Conservation (phyloP, 2,113 vertebrate species). For the Limanda limanda region DNA sequence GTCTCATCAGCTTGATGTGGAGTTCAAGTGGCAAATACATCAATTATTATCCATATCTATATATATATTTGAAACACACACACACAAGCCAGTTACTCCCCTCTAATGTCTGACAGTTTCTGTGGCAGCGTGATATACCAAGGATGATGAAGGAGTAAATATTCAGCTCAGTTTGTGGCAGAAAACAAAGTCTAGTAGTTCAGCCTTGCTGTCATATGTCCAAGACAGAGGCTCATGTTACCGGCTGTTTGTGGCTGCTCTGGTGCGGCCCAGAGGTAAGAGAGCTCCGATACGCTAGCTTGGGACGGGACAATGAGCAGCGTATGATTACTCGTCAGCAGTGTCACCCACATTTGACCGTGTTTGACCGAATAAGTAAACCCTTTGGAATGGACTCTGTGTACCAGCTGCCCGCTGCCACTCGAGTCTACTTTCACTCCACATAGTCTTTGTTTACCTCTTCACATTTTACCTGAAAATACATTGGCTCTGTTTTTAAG, state of each 20-base stretch:
- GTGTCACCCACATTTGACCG: slow-evolving; percentile 75
- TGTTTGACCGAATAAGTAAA: slow-evolving; percentile 60
- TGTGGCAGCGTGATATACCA: too few species aligned
- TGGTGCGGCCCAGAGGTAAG: slow-evolving; percentile 65
- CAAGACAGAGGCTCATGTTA: slow-evolving; percentile 69
- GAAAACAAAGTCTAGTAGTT: slow-evolving; percentile 22
- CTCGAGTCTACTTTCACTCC: neutral
- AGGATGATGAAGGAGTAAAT: too few species aligned
- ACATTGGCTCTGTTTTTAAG: neutral
- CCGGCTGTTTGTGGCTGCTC: slow-evolving; percentile 51
- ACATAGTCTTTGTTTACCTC: neutral
- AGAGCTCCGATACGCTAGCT: slow-evolving; percentile 66
- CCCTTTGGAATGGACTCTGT: slow-evolving; percentile 25
- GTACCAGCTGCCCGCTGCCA: slow-evolving; percentile 61
- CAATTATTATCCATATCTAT: too few species aligned
- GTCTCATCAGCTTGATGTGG: too few species aligned
- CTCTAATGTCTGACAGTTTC: too few species aligned
- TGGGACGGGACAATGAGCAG: slow-evolving; percentile 70
- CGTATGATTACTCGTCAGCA: slow-evolving; percentile 78
- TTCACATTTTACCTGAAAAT: neutral
- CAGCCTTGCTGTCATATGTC: slow-evolving; percentile 61
- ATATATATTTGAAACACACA: too few species aligned
- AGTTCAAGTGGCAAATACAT: too few species aligned
- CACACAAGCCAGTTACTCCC: too few species aligned
- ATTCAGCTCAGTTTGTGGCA: neutral